Percentiles rank a stretch among this genome's conserved stretches.
Evolutionary conservation across 92 coral and sea anemone species (phyloP).

Genomic region (Palythoa caribaeorum): DNA sequence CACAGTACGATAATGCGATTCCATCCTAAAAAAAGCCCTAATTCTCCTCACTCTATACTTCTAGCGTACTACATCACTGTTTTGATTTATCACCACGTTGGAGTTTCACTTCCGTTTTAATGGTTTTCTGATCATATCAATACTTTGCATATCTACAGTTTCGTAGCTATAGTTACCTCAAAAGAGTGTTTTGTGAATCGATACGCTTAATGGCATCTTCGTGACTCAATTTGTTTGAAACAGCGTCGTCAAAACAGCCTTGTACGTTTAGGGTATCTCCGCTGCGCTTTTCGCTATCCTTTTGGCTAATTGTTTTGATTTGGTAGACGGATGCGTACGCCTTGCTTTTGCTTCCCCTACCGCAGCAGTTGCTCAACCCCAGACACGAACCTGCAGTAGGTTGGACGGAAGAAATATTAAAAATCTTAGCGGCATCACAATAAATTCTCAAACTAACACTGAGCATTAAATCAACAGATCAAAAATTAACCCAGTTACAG

Average conservation of each 20-base stretch:
- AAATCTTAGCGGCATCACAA: neutral
- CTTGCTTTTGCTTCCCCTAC: neutral
- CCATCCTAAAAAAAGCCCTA: too few species aligned
- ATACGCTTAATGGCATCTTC: neutral
- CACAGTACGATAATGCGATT: too few species aligned
- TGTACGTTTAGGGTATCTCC: neutral
- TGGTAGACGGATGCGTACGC: neutral
- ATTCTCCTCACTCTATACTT: too few species aligned
- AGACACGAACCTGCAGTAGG: neutral
- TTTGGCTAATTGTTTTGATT: neutral
- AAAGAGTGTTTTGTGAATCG: constrained; percentile 11
- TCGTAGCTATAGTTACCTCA: neutral
- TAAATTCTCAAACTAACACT: too few species aligned
- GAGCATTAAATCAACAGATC: too few species aligned
- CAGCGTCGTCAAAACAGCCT: constrained; percentile 15
- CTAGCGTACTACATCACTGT: too few species aligned
- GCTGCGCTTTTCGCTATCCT: neutral
- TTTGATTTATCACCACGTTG: too few species aligned
- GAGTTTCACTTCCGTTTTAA: too few species aligned
- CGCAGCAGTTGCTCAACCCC: neutral
- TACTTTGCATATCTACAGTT: too few species aligned
- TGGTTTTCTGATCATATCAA: too few species aligned
- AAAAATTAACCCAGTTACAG: too few species aligned
- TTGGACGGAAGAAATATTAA: neutral
- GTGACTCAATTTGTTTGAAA: neutral